A percentile compares a stretch with the other conserved stretches of the same genome.
phyloP scores from a whole-genome alignment of 2,888 invertebrate genomes.

The Antitype chi region DNA sequence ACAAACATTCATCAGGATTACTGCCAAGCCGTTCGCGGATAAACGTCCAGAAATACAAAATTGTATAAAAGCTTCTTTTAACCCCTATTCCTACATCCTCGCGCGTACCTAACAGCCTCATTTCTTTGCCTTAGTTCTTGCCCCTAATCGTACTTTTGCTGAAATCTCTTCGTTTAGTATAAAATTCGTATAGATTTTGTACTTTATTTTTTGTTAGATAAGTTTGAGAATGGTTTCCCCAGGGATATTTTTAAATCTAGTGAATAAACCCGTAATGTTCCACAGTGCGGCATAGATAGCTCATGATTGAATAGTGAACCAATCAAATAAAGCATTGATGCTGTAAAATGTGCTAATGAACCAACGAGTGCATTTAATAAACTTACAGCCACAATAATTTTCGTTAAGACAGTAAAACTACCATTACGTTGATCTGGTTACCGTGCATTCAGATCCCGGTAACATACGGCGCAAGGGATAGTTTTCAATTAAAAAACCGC shows the following conservation, averaged over 20 bases:
- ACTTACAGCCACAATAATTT: not conserved
- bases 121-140: constrained; percentile 41
- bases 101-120: constrained; percentile 36
- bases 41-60: constrained; percentile 36
- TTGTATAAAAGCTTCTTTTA: constrained; percentile 30
- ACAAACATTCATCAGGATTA: constrained; percentile 35
- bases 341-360: not conserved
- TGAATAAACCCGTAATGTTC: not conserved
- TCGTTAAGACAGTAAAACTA: not conserved
- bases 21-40: constrained; percentile 15
- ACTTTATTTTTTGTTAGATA: constrained; percentile 10
- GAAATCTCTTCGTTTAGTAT: constrained; percentile 28
- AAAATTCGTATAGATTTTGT: constrained; percentile 23
- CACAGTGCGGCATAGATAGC: not conserved
- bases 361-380: not conserved
- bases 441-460: not conserved
- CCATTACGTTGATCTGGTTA: not conserved
- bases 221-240: not conserved
- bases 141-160: constrained; percentile 32
- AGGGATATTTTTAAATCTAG: not conserved
- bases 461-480: not conserved
- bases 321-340: no score
- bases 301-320: not conserved
- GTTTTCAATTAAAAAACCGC: not conserved
- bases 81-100: constrained; percentile 29